Evolutionary conservation across 2,888 invertebrate genomes (phyloP), one percentile per base, ranked within the genome.

Genomic region (Acanthosoma haemorrhoidale): DNA sequence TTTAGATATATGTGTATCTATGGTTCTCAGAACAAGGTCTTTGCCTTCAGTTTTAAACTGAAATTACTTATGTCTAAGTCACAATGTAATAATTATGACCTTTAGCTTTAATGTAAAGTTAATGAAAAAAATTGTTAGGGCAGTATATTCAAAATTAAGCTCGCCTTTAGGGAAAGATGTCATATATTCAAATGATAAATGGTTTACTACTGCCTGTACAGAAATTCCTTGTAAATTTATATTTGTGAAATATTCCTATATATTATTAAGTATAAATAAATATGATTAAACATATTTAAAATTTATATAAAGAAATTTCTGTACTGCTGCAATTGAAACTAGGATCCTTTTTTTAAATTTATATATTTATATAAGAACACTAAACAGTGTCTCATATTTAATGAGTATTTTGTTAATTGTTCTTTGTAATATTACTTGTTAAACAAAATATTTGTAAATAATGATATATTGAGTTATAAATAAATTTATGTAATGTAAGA

Each of bases 11-110:
- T 15, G 6, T 21, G 43, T n/a, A n/a, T 61, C n/a, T 25, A 39
- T 38, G 38, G 16, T 63, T 63, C 63, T 32, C 38, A 29, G 58
- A 58, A 58, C 58, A 58, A 18, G 58, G 29, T 25, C n/a, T 51
- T 58, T 38, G 38, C 64, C 29, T 64, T 31, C 34, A 64, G 21
- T 64, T 59, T 36, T 16, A 39, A 34, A 25, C 13, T 15, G 3
- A 31, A 15, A 31, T 39, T 41, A 41, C 29, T 39, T 41, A 64
- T 25, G 15, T 64, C 64, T 64, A 64, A 64, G 64, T 64, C 64
- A 58, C 58, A 64, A 64, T 64, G 41, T 41, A 64, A 41, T 63
- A 63, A 25, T 63, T 64, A 64, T 41, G 39, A 64, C 64, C 34
- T 64, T 25, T 64, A 64, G 64, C 64, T 64, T 64, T 41, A 41